phyloP scores from a whole-genome alignment of 2,888 invertebrate genomes.

The Marronus borbonicus region DNA sequence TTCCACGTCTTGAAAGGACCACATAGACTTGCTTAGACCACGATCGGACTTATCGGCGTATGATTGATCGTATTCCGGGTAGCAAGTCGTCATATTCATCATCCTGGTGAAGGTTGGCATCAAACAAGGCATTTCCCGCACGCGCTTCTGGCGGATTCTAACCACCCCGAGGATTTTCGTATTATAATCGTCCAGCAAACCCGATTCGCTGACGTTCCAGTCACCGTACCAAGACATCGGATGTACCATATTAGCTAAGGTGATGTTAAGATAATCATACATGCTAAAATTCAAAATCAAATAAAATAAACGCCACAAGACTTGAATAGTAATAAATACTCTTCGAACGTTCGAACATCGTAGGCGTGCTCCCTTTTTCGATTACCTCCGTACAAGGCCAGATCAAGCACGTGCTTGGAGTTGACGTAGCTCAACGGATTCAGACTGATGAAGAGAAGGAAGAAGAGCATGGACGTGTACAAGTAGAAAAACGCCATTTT shows the following conservation, averaged over 20 bases:
- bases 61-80: conserved; percentile 47
- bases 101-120: background rate
- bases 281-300: conserved; percentile 46
- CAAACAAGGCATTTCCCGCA: conserved; percentile 50
- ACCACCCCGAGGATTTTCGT: conserved; percentile 56
- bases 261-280: conserved; percentile 52
- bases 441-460: background rate
- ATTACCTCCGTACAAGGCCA: background rate
- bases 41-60: background rate
- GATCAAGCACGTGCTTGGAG: background rate
- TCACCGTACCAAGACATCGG: conserved; percentile 56
- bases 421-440: background rate
- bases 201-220: conserved; percentile 52
- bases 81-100: conserved; percentile 50
- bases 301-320: background rate
- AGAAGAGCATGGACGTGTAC: conserved; percentile 25
- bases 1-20: conserved; percentile 19
- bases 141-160: conserved; percentile 55
- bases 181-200: conserved; percentile 54
- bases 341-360: conserved; percentile 10
- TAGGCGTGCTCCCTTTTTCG: background rate
- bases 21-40: conserved; percentile 30
- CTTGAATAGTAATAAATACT: conserved; percentile 2
- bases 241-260: conserved; percentile 48
- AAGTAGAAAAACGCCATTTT: conserved; percentile 33